These are phyloP conservation scores for Arctopsyche grandis DNA, from an alignment of 1,140 invertebrate species.

Conservation along the genomic window DNA sequence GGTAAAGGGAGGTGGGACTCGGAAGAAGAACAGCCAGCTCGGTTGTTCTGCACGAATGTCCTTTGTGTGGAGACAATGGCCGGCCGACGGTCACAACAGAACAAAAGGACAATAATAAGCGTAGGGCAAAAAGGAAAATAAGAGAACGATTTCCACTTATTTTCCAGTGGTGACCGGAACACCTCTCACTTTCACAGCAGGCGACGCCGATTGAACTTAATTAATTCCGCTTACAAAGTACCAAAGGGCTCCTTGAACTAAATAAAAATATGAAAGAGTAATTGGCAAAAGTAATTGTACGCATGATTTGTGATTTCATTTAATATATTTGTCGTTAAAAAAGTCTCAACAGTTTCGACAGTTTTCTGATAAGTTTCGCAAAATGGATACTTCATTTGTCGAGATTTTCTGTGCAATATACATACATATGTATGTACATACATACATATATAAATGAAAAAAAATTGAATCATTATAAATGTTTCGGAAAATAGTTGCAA, in stretches of 20 bases:
- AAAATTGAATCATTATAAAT: no score
- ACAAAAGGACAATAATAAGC: not conserved
- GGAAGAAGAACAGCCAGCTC: not conserved
- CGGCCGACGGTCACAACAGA: not conserved
- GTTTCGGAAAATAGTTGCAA: no score
- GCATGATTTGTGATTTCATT: no score
- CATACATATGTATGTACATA: not conserved
- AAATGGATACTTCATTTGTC: not conserved
- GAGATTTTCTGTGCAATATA: not conserved
- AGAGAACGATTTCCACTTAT: not conserved
- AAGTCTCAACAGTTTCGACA: not conserved
- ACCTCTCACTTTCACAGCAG: not conserved
- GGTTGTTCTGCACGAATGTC: not conserved
- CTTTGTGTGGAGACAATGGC: not conserved
- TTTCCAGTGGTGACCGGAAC: not conserved
- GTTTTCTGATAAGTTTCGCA: not conserved
- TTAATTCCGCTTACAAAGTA: not conserved
- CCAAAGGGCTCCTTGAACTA: no score
- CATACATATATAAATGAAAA: not conserved
- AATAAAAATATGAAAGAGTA: no score
- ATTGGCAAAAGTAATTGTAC: no score
- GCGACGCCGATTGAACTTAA: not conserved
- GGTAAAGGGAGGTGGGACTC: not conserved
- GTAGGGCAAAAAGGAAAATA: not conserved
- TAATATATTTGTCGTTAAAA: not conserved